Percentiles rank a stretch among this genome's conserved stretches.
Conservation (phyloP, 2,888 invertebrate genomes). For the Andrena trimmerana region DNA sequence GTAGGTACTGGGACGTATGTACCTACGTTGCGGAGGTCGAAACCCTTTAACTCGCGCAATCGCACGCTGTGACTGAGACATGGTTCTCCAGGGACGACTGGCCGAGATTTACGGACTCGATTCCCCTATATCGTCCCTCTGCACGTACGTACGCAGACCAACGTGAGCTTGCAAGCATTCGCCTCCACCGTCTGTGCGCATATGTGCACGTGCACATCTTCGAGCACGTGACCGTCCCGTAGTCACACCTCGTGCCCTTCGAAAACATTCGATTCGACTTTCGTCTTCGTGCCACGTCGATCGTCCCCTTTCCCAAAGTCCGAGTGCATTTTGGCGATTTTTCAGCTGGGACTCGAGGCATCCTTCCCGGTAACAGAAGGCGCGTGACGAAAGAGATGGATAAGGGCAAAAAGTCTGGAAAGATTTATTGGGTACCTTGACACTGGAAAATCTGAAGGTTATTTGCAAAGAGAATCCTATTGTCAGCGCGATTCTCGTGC, state of each 20-base stretch:
- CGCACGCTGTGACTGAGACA: slow-evolving; percentile 83
- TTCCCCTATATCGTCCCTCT: slow-evolving; percentile 65
- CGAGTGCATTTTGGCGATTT: slow-evolving; percentile 42
- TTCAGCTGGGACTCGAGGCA: slow-evolving; percentile 24
- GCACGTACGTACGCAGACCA: slow-evolving; percentile 42
- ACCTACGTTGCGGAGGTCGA: slow-evolving; percentile 41
- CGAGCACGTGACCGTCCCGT: neutral
- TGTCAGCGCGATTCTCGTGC: too few species aligned
- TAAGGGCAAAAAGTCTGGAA: neutral
- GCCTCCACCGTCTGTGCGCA: neutral
- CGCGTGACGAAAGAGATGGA: neutral
- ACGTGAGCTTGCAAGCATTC: slow-evolving; percentile 24
- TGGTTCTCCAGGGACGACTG: slow-evolving; percentile 80
- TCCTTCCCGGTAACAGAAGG: slow-evolving; percentile 1
- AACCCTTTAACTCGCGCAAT: slow-evolving; percentile 81
- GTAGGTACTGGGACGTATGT: neutral
- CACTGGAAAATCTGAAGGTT: neutral
- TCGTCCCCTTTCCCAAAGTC: slow-evolving; percentile 16
- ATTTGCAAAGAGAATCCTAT: too few species aligned
- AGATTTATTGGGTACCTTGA: neutral
- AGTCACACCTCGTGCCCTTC: slow-evolving; percentile 6
- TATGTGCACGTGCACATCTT: neutral
- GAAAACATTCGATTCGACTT: slow-evolving; percentile 25
- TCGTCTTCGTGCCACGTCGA: slow-evolving; percentile 30
- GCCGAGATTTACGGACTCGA: slow-evolving; percentile 81